phyloP scores from a whole-genome alignment of 2,888 invertebrate species.

The Lacanobia oleracea region DNA sequence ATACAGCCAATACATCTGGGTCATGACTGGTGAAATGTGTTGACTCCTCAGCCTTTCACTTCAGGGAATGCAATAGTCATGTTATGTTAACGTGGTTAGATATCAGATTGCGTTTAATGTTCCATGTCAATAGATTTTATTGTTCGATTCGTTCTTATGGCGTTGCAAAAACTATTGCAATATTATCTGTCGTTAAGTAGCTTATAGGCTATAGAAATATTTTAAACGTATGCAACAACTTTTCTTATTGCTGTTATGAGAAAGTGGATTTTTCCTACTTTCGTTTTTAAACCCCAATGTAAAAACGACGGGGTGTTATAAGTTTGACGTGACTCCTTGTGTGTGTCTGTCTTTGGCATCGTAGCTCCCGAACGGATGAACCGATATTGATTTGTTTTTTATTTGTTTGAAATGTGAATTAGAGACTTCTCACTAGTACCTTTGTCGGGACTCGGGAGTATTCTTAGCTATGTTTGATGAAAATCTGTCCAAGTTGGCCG shows the following conservation, averaged over 20 bases:
- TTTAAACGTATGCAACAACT: not conserved
- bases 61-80: not conserved
- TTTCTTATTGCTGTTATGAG: not conserved
- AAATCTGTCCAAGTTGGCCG: too few relatives aligned
- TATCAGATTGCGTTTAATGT: slow-evolving; percentile 19
- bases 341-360: too few relatives aligned
- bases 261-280: not conserved
- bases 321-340: too few relatives aligned
- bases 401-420: too few relatives aligned
- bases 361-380: too few relatives aligned
- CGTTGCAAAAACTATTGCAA: not conserved
- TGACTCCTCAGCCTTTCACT: not conserved
- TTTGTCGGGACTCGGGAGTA: too few relatives aligned
- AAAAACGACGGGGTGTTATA: too few relatives aligned
- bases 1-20: too few relatives aligned
- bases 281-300: too few relatives aligned
- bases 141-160: slow-evolving; percentile 8
- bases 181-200: slow-evolving; percentile 1
- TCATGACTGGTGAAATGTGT: not conserved
- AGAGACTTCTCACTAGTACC: too few relatives aligned
- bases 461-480: too few relatives aligned
- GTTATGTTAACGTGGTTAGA: slow-evolving; percentile 9
- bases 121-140: slow-evolving; percentile 19
- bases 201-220: not conserved
- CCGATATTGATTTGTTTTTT: too few relatives aligned